Percentiles rank a stretch among this genome's conserved stretches.
These are phyloP conservation scores for Indicator indicator DNA, from an alignment of 2,113 vertebrate species.

Conservation along the genomic window DNA sequence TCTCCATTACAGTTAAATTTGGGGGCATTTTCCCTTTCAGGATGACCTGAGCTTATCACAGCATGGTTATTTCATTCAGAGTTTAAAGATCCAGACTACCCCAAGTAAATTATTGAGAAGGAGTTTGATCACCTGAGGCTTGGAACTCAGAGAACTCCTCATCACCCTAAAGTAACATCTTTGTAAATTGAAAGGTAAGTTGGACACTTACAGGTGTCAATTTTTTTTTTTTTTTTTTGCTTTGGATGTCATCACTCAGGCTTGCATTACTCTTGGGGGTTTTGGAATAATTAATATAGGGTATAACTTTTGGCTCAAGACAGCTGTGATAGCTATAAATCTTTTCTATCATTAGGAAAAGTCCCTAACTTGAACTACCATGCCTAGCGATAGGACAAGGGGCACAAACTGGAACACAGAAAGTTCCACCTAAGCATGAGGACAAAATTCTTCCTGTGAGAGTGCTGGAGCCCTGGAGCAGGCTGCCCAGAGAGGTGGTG, in stretches of 20 bases:
- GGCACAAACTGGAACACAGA: no score
- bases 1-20: background rate
- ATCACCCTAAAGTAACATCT: background rate
- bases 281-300: background rate
- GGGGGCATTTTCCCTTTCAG: background rate
- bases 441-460: no score
- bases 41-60: background rate
- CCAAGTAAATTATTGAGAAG: background rate
- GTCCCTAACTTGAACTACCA: background rate
- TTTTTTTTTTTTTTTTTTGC: background rate
- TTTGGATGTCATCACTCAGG: constrained; percentile 11
- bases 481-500: no score
- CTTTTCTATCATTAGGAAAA: background rate
- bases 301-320: background rate
- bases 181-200: background rate
- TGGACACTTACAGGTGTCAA: background rate
- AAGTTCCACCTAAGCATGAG: no score
- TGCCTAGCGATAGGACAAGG: no score
- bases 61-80: background rate
- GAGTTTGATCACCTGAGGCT: constrained; percentile 26
- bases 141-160: background rate
- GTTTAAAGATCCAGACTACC: background rate
- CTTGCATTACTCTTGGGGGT: background rate
- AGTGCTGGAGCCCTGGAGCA: no score
- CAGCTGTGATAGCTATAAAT: background rate